These are phyloP conservation scores for Oreortyx pictus DNA, from an alignment of 2,797 vertebrate species.

Conservation along the genomic window DNA sequence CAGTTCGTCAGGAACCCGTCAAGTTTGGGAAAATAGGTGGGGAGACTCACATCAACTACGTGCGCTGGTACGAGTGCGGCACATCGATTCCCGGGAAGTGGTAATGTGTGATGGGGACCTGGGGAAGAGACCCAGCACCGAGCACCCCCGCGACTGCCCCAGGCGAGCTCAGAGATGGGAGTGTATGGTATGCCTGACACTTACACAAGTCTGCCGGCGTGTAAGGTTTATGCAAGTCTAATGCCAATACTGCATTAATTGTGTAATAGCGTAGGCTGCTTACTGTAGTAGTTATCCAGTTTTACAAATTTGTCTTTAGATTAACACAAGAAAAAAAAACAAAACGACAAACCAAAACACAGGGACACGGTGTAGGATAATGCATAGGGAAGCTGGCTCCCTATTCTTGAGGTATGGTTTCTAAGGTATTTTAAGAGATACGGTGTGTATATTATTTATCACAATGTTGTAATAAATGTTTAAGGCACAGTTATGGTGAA, in stretches of 20 bases:
- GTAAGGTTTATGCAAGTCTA: slow-evolving; percentile 77
- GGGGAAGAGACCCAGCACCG: neutral
- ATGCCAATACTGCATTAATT: slow-evolving; percentile 81
- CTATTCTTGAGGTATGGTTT: slow-evolving; percentile 80
- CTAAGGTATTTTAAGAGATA: slow-evolving; percentile 85
- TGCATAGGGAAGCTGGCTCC: slow-evolving; percentile 98
- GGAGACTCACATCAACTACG: slow-evolving; percentile 90
- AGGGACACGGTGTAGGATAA: slow-evolving; percentile 79
- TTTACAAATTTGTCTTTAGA: slow-evolving; percentile 78
- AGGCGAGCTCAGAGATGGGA: neutral
- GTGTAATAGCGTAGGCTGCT: slow-evolving; percentile 82
- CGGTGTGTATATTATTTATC: slow-evolving; percentile 96
- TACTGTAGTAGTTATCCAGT: slow-evolving; percentile 89
- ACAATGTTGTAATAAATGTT: slow-evolving; percentile 83
- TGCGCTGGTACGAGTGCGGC: slow-evolving; percentile 97
- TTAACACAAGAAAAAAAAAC: neutral
- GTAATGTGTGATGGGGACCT: slow-evolving; percentile 73
- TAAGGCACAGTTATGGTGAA: slow-evolving; percentile 77
- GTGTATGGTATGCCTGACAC: slow-evolving; percentile 66
- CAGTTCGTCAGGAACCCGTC: slow-evolving; percentile 94
- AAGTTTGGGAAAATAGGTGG: slow-evolving; percentile 94
- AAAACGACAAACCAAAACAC: neutral
- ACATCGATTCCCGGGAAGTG: slow-evolving; percentile 97
- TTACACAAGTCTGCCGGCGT: slow-evolving; percentile 64
- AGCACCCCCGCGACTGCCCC: neutral